Conservation (phyloP, 2,797 vertebrate species). For the Notamacropus eugenii region DNA sequence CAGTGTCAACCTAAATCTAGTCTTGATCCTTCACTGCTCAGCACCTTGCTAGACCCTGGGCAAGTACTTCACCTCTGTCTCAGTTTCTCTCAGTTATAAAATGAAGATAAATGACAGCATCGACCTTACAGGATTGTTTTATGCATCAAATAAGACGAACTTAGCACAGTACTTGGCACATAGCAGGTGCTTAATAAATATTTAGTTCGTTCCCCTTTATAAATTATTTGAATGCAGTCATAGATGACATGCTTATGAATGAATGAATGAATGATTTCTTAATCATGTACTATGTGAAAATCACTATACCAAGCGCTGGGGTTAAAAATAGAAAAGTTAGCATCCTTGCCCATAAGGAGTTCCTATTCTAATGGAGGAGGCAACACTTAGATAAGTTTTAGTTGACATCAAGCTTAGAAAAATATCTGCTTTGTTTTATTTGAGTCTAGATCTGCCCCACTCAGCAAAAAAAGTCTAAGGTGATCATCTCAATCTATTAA, state of each 20-base stretch:
- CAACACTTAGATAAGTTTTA: background rate
- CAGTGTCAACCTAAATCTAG: background rate
- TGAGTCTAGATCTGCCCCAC: background rate
- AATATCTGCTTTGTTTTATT: background rate
- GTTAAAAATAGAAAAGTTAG: background rate
- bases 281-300: background rate
- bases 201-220: background rate
- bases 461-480: background rate
- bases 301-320: background rate
- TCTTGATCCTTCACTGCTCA: background rate
- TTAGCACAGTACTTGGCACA: background rate
- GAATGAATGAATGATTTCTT: background rate
- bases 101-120: background rate
- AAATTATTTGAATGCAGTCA: background rate
- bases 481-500: background rate
- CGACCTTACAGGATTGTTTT: background rate
- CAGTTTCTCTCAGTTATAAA: background rate
- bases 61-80: background rate
- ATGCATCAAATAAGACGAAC: background rate
- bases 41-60: background rate
- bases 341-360: background rate
- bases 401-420: background rate
- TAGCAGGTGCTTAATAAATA: background rate
- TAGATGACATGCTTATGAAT: background rate
- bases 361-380: background rate